phyloP scores from a whole-genome alignment of 2,797 vertebrate species.

The Paramormyrops hopkinsi region DNA sequence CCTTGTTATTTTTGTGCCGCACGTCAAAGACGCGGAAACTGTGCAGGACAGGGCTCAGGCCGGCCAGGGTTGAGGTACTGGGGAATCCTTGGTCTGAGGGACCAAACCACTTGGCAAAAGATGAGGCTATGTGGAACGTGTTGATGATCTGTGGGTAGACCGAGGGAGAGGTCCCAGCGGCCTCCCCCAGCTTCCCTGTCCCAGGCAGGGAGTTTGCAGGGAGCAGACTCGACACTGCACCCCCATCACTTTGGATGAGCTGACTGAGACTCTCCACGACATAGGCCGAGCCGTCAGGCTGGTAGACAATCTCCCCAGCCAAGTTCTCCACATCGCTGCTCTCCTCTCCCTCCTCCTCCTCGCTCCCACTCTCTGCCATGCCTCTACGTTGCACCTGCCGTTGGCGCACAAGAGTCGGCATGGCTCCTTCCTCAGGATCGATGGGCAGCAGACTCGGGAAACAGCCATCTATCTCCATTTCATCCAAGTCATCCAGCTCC shows the following conservation, averaged over 20 bases:
- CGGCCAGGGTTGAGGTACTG: constrained; percentile 73
- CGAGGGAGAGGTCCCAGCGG: constrained; percentile 59
- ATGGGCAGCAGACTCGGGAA: constrained; percentile 55
- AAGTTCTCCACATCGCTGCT: constrained; percentile 75
- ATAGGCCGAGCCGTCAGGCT: constrained; percentile 77
- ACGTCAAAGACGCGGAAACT: constrained; percentile 83
- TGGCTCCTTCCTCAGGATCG: constrained; percentile 40
- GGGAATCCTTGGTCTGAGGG: constrained; percentile 72
- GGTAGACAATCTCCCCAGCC: constrained; percentile 76
- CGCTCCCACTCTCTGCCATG: constrained; percentile 55
- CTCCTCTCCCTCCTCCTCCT: constrained; percentile 58
- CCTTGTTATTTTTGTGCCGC: constrained; percentile 78
- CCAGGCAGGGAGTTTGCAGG: constrained; percentile 62
- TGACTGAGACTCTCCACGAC: constrained; percentile 75
- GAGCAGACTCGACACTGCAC: constrained; percentile 37
- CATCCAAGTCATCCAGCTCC: constrained; percentile 46
- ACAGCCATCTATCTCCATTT: constrained; percentile 71
- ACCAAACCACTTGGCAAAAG: constrained; percentile 78
- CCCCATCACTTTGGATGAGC: constrained; percentile 59
- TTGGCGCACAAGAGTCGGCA: constrained; percentile 23
- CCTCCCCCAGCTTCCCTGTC: constrained; percentile 44
- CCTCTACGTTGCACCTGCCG: constrained; percentile 22
- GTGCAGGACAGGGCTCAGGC: constrained; percentile 76
- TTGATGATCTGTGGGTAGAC: constrained; percentile 77
- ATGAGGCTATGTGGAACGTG: constrained; percentile 83